Base-by-base conservation (phyloP, 2,888 invertebrate genomes). In the Drosophila anomalipes region DNA sequence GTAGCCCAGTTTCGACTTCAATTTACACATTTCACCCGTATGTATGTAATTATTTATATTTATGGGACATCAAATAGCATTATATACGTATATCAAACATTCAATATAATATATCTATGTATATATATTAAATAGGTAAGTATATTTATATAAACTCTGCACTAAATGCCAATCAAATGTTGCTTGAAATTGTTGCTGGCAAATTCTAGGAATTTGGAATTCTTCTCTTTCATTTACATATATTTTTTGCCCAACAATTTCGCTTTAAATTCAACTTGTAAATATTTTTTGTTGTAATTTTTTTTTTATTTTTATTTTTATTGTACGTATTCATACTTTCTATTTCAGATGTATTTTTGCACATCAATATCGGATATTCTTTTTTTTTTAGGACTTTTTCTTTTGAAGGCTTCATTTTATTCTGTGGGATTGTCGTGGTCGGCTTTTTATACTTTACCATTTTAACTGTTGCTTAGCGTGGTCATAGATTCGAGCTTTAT, bases 341-440 rank as follows among this genome's bases (percentile, higher is more conserved):
- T 60, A 60, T 72, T 67, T 19, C 57, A 30, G 37, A 41, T 72
- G 10, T 30, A 37, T 39, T 59, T 66, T 75, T 76, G 73, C 74
- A 75, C 75, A 74, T 77, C 63, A 57, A 76, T 74, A 81, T 60
- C 58, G 53, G 47, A 28, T 60, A 39, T 54, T 59, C 6, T 28
- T 32, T 30, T 14, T 28, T 30, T n/a, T 59, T 67, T 33, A 44
- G 41, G 41, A 54, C 33, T 62, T 56, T 62, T 44, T 32, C 44
- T 53, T 72, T 79, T 78, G 85, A 92, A 91, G 92, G 92, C 92
- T 92, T 82, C 75, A 70, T 82, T 79, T 89, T 78, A 86, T 62
- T 91, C 92, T 92, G 92, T 92, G 92, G 92, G 92, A 92, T 92
- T 92, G 92, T 92, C 92, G 87, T 89, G 81, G 81, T 78, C 67